phyloP scores from a whole-genome alignment of 2,888 invertebrate genomes.

The Physocephala rufipes region DNA sequence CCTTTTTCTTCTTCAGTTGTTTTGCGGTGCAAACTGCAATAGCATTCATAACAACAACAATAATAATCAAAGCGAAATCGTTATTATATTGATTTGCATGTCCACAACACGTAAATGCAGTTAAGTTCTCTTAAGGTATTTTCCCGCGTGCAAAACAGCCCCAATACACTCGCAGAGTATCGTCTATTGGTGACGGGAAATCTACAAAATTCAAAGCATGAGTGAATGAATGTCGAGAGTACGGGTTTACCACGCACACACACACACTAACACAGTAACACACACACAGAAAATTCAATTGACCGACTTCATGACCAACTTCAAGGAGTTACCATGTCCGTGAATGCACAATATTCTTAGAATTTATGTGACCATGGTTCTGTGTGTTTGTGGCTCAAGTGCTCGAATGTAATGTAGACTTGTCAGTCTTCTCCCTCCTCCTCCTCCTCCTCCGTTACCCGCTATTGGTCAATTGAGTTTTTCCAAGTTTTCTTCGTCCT shows the following conservation, averaged over 20 bases:
- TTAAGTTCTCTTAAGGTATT: not conserved
- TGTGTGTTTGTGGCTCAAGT: not conserved
- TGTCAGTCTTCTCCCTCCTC: too few relatives aligned
- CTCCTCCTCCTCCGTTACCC: too few relatives aligned
- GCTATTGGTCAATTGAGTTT: slow-evolving; percentile 25
- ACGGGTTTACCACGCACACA: too few relatives aligned
- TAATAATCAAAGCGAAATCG: too few relatives aligned
- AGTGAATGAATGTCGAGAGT: slow-evolving; percentile 30
- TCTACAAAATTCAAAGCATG: slow-evolving; percentile 2
- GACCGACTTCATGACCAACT: not conserved
- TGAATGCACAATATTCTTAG: slow-evolving; percentile 21
- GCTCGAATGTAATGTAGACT: not conserved
- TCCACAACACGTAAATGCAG: not conserved
- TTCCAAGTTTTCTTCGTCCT: not conserved
- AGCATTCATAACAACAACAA: slow-evolving; percentile 20
- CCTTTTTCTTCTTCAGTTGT: slow-evolving; percentile 1
- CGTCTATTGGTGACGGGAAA: slow-evolving; percentile 2
- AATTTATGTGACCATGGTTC: not conserved
- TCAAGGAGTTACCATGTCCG: slow-evolving; percentile 8
- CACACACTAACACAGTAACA: too few relatives aligned
- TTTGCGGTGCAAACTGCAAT: not conserved
- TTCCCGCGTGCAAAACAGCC: not conserved
- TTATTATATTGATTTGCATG: slow-evolving; percentile 23
- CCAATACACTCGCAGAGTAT: not conserved
- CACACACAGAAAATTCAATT: too few relatives aligned